These are phyloP conservation scores for Slavum lentiscoides DNA, from an alignment of 2,888 invertebrate species.

Conservation along the genomic window DNA sequence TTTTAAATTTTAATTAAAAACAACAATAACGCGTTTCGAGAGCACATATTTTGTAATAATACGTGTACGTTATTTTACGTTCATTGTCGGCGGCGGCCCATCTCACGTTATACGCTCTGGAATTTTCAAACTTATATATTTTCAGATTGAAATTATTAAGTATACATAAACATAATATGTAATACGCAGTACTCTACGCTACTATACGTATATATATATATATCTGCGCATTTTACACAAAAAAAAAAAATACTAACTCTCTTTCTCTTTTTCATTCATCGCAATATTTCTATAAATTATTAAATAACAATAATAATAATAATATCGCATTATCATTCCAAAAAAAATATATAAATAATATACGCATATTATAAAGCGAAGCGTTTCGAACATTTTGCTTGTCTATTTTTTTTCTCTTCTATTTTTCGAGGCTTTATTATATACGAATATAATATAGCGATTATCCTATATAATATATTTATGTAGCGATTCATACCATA, in stretches of 20 bases:
- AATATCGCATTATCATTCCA: neutral
- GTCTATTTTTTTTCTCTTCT: neutral
- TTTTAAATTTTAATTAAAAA: neutral
- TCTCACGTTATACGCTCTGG: neutral
- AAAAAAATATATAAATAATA: neutral
- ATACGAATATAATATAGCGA: neutral
- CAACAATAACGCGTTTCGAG: slow-evolving; percentile 22
- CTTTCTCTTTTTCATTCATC: slow-evolving; percentile 20
- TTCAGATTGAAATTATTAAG: slow-evolving; percentile 15
- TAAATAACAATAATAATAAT: neutral
- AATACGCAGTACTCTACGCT: slow-evolving; percentile 22
- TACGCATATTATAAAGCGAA: slow-evolving; percentile 30
- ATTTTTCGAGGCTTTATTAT: neutral
- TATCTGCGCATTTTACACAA: slow-evolving; percentile 3
- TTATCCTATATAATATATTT: neutral
- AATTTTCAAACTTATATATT: slow-evolving; percentile 21
- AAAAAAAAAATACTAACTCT: slow-evolving; percentile 28
- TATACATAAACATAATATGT: slow-evolving; percentile 3
- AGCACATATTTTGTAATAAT: neutral
- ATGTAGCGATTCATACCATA: neutral
- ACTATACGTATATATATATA: neutral
- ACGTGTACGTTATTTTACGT: neutral
- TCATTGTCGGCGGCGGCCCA: no score
- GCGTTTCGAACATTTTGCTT: slow-evolving; percentile 22
- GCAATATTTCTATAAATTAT: neutral